A percentile compares a stretch with the other conserved stretches of the same genome.
Conservation (phyloP, 2,113 vertebrate genomes). For the Telmatochromis brichardi region DNA sequence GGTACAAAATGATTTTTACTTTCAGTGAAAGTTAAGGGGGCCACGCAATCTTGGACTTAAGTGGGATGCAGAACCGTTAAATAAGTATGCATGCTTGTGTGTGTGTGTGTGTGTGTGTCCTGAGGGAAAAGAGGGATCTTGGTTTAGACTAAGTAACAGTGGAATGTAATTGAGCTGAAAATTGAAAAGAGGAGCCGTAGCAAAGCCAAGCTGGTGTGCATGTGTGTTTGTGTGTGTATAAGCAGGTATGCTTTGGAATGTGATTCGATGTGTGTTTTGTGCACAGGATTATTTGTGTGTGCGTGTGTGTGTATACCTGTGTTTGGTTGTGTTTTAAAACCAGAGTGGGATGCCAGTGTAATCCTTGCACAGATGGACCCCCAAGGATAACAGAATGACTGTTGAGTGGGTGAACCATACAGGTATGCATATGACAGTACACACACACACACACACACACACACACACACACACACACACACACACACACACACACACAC, state of each 20-base stretch:
- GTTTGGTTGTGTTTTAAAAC: constrained; percentile 48
- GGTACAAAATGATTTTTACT: constrained; percentile 10
- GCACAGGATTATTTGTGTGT: background rate
- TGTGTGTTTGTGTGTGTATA: background rate
- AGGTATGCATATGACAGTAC: background rate
- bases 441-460: background rate
- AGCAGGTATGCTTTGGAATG: background rate
- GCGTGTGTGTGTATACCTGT: background rate
- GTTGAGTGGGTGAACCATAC: constrained; percentile 40
- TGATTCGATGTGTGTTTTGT: background rate
- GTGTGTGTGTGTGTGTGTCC: constrained; percentile 5
- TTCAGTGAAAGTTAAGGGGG: constrained; percentile 13
- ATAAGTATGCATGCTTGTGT: constrained; percentile 17
- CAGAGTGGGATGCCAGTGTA: constrained; percentile 60
- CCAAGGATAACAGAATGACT: constrained; percentile 56
- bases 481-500: background rate
- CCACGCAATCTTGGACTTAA: constrained; percentile 41
- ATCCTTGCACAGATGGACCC: constrained; percentile 58
- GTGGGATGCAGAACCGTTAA: constrained; percentile 41
- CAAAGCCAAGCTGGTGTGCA: constrained; percentile 46
- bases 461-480: background rate
- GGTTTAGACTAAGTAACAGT: constrained; percentile 59
- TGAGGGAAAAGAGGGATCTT: constrained; percentile 41
- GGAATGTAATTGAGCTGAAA: constrained; percentile 75
- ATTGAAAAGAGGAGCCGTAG: constrained; percentile 65